Evolutionary conservation across 2,888 invertebrate genomes (phyloP).

Genomic region (Calameuta pallipes): DNA sequence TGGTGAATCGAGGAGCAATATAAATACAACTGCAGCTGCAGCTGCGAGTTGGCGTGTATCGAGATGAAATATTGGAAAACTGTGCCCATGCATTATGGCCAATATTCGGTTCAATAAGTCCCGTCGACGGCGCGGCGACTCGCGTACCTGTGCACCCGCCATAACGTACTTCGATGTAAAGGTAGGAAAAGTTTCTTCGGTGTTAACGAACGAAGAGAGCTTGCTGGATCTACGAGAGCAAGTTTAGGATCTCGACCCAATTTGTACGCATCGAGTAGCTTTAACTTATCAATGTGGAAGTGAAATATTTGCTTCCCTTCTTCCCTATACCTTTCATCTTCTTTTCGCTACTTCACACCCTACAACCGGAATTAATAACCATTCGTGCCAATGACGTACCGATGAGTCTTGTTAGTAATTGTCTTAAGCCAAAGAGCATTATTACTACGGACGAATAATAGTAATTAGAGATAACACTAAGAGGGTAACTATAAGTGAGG

Average conservation of each 20-base stretch:
- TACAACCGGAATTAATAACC: not conserved
- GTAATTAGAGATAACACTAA: not conserved
- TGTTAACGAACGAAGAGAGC: not conserved
- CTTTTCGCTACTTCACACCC: not conserved
- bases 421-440: not conserved
- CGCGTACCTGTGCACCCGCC: not conserved
- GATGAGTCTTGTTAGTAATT: not conserved
- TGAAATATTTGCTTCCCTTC: not conserved
- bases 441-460: not conserved
- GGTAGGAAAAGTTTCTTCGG: not conserved
- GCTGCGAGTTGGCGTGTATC: conserved; percentile 21
- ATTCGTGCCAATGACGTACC: not conserved
- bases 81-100: conserved; percentile 31
- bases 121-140: not conserved
- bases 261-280: not conserved
- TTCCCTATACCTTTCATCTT: not conserved
- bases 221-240: not conserved
- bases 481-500: not conserved
- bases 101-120: conserved; percentile 32
- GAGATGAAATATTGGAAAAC: conserved; percentile 34
- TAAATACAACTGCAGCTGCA: conserved; percentile 17
- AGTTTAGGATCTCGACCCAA: not conserved
- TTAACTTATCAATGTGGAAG: not conserved
- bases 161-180: not conserved
- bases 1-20: not conserved